phyloP scores from a whole-genome alignment of 35 echinoderm and acorn worm species.

The Ophioderma brevispina region DNA sequence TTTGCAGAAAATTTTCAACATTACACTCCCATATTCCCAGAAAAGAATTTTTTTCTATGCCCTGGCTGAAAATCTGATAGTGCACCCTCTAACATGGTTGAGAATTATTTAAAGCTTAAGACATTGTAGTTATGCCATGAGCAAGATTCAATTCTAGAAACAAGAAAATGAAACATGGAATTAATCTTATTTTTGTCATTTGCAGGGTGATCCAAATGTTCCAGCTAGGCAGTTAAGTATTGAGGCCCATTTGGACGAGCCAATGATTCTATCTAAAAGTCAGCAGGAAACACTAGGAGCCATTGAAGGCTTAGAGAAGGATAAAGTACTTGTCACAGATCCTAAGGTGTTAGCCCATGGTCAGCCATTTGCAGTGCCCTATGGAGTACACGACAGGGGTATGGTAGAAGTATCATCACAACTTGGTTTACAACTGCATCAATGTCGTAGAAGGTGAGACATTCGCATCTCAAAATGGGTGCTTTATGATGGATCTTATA shows the following conservation, averaged over 20 bases:
- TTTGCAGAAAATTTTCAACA: too few relatives aligned
- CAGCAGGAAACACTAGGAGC: slow-evolving; percentile 62
- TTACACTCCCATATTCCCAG: too few relatives aligned
- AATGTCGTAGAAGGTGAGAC: slow-evolving; percentile 71
- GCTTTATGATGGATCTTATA: neutral
- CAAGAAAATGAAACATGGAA: too few relatives aligned
- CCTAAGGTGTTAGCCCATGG: neutral
- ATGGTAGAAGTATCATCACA: slow-evolving; percentile 39
- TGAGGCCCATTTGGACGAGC: slow-evolving; percentile 75
- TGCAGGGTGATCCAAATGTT: slow-evolving; percentile 94
- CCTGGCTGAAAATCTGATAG: too few relatives aligned
- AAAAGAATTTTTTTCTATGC: too few relatives aligned
- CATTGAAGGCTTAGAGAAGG: slow-evolving; percentile 38
- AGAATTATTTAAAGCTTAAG: too few relatives aligned
- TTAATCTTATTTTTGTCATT: neutral
- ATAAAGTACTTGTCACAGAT: slow-evolving; percentile 36
- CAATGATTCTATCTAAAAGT: slow-evolving; percentile 56
- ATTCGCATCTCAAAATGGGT: neutral
- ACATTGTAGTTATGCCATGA: too few relatives aligned
- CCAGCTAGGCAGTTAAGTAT: slow-evolving; percentile 83
- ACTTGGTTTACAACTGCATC: slow-evolving; percentile 22
- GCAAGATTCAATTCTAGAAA: too few relatives aligned
- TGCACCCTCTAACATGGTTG: too few relatives aligned
- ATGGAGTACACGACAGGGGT: slow-evolving; percentile 68
- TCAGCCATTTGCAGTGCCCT: slow-evolving; percentile 73